Conservation (phyloP, 2,113 vertebrate genomes). For the Loxodonta africana region DNA sequence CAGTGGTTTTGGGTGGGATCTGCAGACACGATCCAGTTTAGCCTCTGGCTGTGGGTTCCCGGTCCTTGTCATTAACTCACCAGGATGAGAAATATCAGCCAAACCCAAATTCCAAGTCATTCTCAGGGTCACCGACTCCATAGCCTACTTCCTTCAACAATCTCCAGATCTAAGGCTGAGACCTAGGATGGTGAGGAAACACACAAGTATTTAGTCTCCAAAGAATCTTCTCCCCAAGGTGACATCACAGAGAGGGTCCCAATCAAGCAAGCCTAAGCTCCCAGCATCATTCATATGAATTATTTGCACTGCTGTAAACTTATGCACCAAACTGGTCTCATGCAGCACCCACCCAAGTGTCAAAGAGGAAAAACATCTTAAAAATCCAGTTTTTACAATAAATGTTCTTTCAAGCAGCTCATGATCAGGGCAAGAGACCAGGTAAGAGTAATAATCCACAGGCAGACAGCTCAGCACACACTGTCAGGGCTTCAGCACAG, state of each 20-base stretch:
- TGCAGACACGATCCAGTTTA: not conserved
- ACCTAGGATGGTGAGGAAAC: not conserved
- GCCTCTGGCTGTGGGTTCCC: too few species aligned
- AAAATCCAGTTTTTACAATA: not conserved
- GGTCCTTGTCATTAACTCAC: not conserved
- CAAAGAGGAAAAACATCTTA: not conserved
- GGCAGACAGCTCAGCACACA: not conserved
- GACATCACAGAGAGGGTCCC: not conserved
- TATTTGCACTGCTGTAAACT: not conserved
- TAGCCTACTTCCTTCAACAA: not conserved
- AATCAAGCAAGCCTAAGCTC: not conserved
- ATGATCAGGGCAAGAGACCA: not conserved
- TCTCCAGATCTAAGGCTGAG: not conserved
- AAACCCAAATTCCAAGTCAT: not conserved
- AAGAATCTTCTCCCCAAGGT: not conserved
- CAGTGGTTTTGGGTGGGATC: not conserved
- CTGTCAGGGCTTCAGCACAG: not conserved
- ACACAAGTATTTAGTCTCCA: not conserved
- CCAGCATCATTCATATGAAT: not conserved
- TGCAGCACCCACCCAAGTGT: not conserved
- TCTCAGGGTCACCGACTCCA: not conserved
- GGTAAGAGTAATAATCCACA: not conserved
- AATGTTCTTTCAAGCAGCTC: not conserved
- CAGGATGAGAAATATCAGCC: not conserved
- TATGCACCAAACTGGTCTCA: not conserved